These are phyloP conservation scores for Ochotona princeps DNA, from an alignment of 2,113 vertebrate genomes.

Conservation along the genomic window DNA sequence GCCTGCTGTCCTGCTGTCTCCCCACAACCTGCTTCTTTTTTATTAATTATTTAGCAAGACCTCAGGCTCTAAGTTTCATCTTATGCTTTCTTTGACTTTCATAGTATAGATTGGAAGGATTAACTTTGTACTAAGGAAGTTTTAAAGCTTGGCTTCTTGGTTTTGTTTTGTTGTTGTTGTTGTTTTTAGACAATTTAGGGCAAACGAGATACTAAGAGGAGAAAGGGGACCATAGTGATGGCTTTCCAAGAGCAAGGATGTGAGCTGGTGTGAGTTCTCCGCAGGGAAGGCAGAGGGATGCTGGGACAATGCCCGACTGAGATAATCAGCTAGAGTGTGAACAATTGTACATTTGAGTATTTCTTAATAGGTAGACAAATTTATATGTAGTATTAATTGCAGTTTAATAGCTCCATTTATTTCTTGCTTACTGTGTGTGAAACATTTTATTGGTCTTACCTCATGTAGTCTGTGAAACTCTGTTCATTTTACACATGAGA, in stretches of 20 bases:
- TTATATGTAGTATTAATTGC: conserved; percentile 25
- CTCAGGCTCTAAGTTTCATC: not conserved
- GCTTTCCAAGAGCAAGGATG: not conserved
- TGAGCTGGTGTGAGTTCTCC: not conserved
- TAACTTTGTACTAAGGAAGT: not conserved
- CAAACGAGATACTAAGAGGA: not conserved
- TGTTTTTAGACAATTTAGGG: not conserved
- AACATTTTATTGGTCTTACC: not conserved
- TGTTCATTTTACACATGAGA: conserved; percentile 9
- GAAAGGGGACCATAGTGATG: not conserved
- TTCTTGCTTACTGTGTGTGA: not conserved
- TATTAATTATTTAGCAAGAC: not conserved
- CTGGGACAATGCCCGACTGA: not conserved
- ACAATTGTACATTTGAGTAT: conserved; percentile 8
- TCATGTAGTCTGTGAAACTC: not conserved
- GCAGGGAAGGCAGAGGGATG: not conserved
- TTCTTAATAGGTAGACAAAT: not conserved
- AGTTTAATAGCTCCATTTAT: conserved; percentile 30
- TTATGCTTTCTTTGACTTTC: not conserved
- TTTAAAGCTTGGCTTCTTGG: not conserved
- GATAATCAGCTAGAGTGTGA: not conserved
- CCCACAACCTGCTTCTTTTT: not conserved
- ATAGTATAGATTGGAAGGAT: not conserved
- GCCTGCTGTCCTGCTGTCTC: too few relatives aligned
- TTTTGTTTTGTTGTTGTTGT: conserved; percentile 2